These are phyloP conservation scores for Charina bottae DNA, from an alignment of 2,113 vertebrate species.

Conservation along the genomic window DNA sequence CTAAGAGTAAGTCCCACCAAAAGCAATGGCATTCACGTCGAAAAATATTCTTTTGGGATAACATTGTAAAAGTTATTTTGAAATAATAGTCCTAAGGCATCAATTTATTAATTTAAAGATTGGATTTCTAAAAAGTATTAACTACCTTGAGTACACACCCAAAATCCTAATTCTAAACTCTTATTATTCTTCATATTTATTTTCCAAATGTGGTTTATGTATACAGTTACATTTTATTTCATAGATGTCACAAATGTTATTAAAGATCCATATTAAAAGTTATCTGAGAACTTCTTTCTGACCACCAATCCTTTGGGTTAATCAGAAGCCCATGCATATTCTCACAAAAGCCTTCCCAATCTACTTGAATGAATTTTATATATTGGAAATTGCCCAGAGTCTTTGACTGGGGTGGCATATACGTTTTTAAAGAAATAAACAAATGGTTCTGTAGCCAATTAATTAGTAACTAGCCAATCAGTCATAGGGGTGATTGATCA, in stretches of 20 bases:
- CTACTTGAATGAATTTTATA: not conserved
- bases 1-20: not conserved
- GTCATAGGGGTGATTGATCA: no score
- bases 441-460: no score
- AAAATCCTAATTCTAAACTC: no score
- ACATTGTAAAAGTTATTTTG: conserved; percentile 46
- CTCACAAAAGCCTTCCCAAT: not conserved
- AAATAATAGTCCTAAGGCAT: conserved; percentile 24
- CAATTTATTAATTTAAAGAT: not conserved
- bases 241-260: not conserved
- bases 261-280: not conserved
- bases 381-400: no score
- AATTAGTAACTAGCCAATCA: no score
- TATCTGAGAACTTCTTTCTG: not conserved
- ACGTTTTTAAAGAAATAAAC: no score
- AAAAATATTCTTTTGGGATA: not conserved
- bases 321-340: no score
- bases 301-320: not conserved
- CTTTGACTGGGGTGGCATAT: no score
- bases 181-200: not conserved
- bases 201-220: not conserved
- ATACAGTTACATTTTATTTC: not conserved
- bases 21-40: not conserved
- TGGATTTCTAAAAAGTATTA: not conserved
- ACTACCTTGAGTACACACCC: no score